A percentile compares a stretch with the other conserved stretches of the same genome.
These are phyloP conservation scores for Halichondria panicea DNA, from an alignment of 37 sponge, comb jelly and placozoan genomes.

Conservation along the genomic window DNA sequence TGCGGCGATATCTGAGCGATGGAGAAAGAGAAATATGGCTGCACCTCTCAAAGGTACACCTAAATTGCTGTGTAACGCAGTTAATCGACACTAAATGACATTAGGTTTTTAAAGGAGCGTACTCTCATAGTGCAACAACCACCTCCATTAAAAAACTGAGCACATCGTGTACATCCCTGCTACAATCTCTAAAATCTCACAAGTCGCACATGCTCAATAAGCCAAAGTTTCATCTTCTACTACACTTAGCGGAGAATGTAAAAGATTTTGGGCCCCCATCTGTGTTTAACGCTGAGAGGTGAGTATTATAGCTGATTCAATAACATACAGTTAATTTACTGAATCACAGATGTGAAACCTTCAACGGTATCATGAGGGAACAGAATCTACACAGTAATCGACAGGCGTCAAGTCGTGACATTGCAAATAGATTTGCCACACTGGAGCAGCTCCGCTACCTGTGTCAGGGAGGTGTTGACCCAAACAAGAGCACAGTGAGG, in stretches of 20 bases:
- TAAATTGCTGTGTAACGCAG: neutral
- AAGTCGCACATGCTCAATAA: slow-evolving; percentile 1
- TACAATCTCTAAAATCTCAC: neutral
- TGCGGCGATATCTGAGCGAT: slow-evolving; percentile 24
- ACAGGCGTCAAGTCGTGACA: slow-evolving; percentile 53
- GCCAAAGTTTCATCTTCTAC: slow-evolving; percentile 42
- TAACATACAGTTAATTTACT: too few relatives aligned
- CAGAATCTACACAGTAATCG: slow-evolving; percentile 45
- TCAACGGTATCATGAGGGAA: slow-evolving; percentile 25
- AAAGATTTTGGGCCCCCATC: slow-evolving; percentile 43
- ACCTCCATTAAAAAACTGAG: too few relatives aligned
- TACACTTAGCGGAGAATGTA: slow-evolving; percentile 44
- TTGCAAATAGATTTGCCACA: slow-evolving; percentile 18
- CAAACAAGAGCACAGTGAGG: too few relatives aligned
- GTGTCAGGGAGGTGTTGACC: slow-evolving; percentile 12
- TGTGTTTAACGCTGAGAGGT: slow-evolving; percentile 60
- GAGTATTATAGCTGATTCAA: neutral
- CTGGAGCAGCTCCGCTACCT: slow-evolving; percentile 9
- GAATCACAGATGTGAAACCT: slow-evolving; percentile 52
- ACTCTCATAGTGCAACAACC: too few relatives aligned
- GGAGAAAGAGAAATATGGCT: slow-evolving; percentile 11
- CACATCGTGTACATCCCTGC: too few relatives aligned
- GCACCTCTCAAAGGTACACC: neutral
- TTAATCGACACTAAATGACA: neutral
- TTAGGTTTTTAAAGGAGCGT: slow-evolving; percentile 36